Conservation (phyloP, 2,888 invertebrate genomes). For the Chironomus tentans region DNA sequence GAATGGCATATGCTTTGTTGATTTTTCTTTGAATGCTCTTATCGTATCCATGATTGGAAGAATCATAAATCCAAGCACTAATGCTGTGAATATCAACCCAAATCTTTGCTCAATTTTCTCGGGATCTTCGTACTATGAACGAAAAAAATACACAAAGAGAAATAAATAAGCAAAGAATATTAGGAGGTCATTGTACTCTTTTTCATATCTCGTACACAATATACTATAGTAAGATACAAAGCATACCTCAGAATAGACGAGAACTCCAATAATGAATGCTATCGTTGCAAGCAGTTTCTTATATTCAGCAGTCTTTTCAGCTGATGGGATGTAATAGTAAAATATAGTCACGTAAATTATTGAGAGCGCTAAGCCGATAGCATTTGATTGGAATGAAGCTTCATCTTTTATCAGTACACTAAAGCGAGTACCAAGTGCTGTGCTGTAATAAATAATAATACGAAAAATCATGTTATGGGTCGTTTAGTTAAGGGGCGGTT, state of each 20-base stretch:
- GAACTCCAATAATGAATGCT: constrained; percentile 48
- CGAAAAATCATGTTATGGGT: constrained; percentile 20
- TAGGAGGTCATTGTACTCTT: no score
- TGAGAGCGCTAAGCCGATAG: constrained; percentile 62
- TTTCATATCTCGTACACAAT: no score
- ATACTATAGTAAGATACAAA: no score
- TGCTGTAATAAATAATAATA: constrained; percentile 46
- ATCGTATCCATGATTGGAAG: constrained; percentile 59
- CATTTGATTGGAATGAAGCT: constrained; percentile 69
- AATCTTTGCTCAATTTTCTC: constrained; percentile 56
- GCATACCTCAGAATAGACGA: constrained; percentile 48
- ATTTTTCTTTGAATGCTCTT: constrained; percentile 67
- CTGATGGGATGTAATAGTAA: constrained; percentile 51
- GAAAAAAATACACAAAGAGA: neutral
- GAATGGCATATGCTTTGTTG: constrained; percentile 79
- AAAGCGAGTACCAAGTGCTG: constrained; percentile 65
- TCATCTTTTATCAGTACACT: constrained; percentile 62
- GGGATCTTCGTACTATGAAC: constrained; percentile 50
- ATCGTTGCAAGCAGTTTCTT: constrained; percentile 49
- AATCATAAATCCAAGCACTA: constrained; percentile 57
- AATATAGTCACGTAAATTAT: constrained; percentile 56
- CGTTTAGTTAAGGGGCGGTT: no score
- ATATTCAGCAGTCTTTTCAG: constrained; percentile 47
- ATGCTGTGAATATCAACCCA: constrained; percentile 58
- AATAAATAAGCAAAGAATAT: no score